Base-by-base conservation (phyloP, 2,888 invertebrate species). In the Amiota communis region DNA sequence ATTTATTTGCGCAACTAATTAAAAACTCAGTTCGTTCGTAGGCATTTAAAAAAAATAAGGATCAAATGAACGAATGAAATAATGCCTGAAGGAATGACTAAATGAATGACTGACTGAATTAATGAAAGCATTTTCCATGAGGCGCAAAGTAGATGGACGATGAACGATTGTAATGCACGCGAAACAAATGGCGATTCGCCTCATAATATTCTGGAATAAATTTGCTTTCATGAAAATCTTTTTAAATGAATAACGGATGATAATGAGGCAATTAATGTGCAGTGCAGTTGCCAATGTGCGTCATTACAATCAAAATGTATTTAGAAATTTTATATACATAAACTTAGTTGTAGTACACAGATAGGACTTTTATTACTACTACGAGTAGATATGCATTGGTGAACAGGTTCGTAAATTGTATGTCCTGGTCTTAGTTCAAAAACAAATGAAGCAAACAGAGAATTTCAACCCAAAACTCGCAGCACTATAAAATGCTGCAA, bases 1-100 rank as follows among this genome's bases (percentile, higher is more conserved):
- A 68, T 68, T 13, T 68, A 68, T 68, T 68, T 68, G 67, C 67
- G 53, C 53, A 68, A 68, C 67, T 68, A 68, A 68, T 68, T 68
- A 68, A 53, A 67, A 68, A 68, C 67, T 8, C 13, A 68, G 67
- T 68, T 68, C 11, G 36, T 36, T 36, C n/a, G 36, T 4, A 36
- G 36, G 36, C 36, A 36, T 36, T 36, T 36, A 36, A 36, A 36
- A 36, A 36, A 36, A 36, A 23, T 3, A 36, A 36, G 36, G 36
- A 36, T 6, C 6, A 36, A 36, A 36, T 36, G 8, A 6, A 6
- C 2, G 36, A 36, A 36, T 2, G 8, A 36, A 6, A 36, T 36
- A 36, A 36, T 36, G 0, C 36, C 36, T 36, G 36, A 36, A 2
- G 2, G 36, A 36, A 36, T 36, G 36, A 36, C 36, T 36, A 36